These are phyloP conservation scores for Halcyon malimbica DNA, from an alignment of 2,113 vertebrate genomes.

Conservation along the genomic window DNA sequence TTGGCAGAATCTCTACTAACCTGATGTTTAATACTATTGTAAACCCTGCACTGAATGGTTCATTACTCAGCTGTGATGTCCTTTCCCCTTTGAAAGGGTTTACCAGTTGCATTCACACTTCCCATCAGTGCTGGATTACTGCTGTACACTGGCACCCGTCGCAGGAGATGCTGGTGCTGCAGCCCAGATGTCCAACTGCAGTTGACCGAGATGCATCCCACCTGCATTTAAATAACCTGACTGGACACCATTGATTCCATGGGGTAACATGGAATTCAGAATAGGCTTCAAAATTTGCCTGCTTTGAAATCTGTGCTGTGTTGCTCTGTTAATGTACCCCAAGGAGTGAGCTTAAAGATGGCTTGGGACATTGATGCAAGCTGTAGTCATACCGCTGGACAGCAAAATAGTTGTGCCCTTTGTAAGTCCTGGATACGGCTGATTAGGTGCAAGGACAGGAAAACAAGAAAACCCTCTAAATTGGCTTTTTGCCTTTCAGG, in stretches of 20 bases:
- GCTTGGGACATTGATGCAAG: not conserved
- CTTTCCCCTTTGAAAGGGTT: not conserved
- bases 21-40: not conserved
- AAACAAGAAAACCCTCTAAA: not conserved
- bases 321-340: not conserved
- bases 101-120: not conserved
- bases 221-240: not conserved
- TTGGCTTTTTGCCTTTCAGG: not conserved
- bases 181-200: not conserved
- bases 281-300: not conserved
- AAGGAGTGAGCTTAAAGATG: not conserved
- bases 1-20: not conserved
- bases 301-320: not conserved
- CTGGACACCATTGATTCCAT: not conserved
- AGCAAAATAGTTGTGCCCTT: not conserved
- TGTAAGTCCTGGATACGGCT: not conserved
- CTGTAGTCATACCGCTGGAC: not conserved
- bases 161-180: not conserved
- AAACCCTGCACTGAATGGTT: not conserved
- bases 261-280: not conserved
- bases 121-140: not conserved
- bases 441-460: not conserved
- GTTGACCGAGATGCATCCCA: not conserved
- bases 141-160: not conserved
- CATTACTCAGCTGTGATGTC: not conserved